Conservation (phyloP, 2,797 vertebrate species). For the Sorex maritimensis region DNA sequence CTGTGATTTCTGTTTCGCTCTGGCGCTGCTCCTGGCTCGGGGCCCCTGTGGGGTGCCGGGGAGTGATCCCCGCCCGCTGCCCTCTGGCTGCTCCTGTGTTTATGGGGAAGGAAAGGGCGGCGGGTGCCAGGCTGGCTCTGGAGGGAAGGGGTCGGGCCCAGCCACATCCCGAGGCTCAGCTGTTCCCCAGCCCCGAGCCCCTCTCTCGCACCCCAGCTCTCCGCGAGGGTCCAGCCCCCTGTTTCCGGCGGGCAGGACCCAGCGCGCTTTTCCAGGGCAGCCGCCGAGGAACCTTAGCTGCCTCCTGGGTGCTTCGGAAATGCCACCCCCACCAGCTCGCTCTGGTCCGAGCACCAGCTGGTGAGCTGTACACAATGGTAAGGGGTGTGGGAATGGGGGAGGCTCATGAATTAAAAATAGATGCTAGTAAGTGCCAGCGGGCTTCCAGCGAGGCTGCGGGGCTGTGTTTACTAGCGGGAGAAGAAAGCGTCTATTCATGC, state of each 20-base stretch:
- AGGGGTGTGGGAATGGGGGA: conserved; percentile 75
- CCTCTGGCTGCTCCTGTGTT: neutral
- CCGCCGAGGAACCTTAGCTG: conserved; percentile 39
- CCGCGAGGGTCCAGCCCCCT: neutral
- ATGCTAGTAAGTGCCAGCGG: conserved; percentile 79
- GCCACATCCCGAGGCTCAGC: neutral
- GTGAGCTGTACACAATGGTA: conserved; percentile 74
- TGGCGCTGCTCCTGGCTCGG: too few relatives aligned
- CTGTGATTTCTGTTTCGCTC: too few relatives aligned
- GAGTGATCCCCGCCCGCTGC: too few relatives aligned
- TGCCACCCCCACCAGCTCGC: neutral
- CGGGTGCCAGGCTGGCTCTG: neutral
- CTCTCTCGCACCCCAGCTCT: neutral
- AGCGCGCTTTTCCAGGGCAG: neutral
- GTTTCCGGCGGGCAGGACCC: neutral
- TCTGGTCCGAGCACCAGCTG: conserved; percentile 78
- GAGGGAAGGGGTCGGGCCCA: neutral
- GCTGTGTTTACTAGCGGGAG: conserved; percentile 82
- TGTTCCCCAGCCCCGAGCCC: neutral
- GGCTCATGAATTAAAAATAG: conserved; percentile 88
- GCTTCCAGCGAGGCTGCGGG: conserved; percentile 75
- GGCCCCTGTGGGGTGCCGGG: too few relatives aligned
- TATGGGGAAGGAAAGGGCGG: conserved; percentile 36
- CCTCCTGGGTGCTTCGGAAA: conserved; percentile 47
- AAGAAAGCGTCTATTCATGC: conserved; percentile 84